Base-by-base conservation (phyloP, 2,113 vertebrate species). In the Larimichthys crocea region DNA sequence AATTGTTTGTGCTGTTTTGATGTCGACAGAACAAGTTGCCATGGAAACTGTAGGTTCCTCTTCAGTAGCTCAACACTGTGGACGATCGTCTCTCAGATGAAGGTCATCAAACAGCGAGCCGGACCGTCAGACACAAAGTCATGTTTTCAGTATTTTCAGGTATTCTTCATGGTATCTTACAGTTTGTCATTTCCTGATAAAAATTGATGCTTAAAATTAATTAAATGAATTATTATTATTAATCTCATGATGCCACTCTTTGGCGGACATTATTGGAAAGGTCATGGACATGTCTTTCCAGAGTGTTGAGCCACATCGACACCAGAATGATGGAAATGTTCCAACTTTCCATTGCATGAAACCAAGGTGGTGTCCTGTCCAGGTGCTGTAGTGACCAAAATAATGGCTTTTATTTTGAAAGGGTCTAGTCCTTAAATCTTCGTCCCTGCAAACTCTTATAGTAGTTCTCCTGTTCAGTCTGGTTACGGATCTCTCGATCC, bases 361-460 rank as follows among this genome's bases (percentile, higher is more conserved):
- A 31, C 55, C 3, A 5, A 66, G 17, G 40, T 22, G 49, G 55
- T 76, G 77, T 60, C 55, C 74, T 44, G 69, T 76, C 75, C 61
- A 19, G 49, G 22, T 73, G 6, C 26, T 57, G 63, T 66, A 55
- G 12, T 48, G 73, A 73, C 20, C 64, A 65, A 74, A 77, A 53
- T 79, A 86, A 87, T 40, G 80, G 81, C 85, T 80, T 89, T 90
- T 80, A 24, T 85, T 84, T 71, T 85, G 24, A 86, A 83, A 82
- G 61, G 14, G 12, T 31, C 83, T 92, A 97, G 59, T 99, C 97
- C 86, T 96, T 97, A 79, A 94, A 96, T 52, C 97, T 88, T 1
- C 92, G 85, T 0, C 91, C 92, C 29, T 97, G 97, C 88, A 97
- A 88, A 76, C 97, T 97, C 89, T 95, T 96, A 67, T 96, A 98